Evolutionary conservation across 2,797 vertebrate species (phyloP).

Genomic region (Merluccius polli): DNA sequence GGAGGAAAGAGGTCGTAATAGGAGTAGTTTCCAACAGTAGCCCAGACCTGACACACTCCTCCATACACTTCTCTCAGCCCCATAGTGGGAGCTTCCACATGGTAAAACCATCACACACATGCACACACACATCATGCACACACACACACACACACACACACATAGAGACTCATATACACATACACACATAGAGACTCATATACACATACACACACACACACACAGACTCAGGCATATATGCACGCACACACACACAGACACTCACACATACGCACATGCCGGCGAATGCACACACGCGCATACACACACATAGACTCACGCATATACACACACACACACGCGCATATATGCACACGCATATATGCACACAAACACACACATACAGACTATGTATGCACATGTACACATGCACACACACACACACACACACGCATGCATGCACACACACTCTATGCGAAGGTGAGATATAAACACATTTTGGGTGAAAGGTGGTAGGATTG

Average conservation of each 20-base stretch:
- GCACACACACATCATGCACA: constrained; percentile 4
- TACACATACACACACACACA: constrained; percentile 25
- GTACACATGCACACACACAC: neutral
- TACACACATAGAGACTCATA: constrained; percentile 33
- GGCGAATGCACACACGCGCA: constrained; percentile 17
- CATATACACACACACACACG: neutral
- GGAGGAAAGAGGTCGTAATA: constrained; percentile 39
- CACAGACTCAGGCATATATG: neutral
- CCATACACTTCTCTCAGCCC: constrained; percentile 68
- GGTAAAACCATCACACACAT: constrained; percentile 62
- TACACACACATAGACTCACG: constrained; percentile 21
- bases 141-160: constrained; percentile 30
- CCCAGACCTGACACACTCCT: constrained; percentile 64
- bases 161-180: constrained; percentile 27
- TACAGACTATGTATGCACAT: no score
- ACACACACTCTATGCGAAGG: neutral
- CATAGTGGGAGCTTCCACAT: constrained; percentile 59
- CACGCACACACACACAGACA: neutral
- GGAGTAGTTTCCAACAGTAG: constrained; percentile 67
- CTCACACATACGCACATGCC: constrained; percentile 15
- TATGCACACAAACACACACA: neutral
- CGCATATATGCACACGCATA: neutral
- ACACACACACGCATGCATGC: neutral
- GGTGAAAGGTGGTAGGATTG: neutral
- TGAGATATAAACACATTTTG: constrained; percentile 48